These are phyloP conservation scores for Indri indri DNA, from an alignment of 2,113 vertebrate genomes.

Conservation along the genomic window DNA sequence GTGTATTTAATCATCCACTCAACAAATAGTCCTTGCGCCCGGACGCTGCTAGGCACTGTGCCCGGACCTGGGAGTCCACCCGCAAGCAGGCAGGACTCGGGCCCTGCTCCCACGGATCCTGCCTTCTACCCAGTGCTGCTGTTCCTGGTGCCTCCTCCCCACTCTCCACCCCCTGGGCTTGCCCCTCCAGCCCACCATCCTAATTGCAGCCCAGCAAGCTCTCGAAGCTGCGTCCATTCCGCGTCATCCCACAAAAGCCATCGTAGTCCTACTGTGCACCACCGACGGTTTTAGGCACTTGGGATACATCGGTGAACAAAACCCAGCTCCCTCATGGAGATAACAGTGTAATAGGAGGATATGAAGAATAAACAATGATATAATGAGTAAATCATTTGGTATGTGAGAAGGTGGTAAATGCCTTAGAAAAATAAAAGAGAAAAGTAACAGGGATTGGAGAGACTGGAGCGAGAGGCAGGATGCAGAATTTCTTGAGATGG, in stretches of 20 bases:
- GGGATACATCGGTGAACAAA: neutral
- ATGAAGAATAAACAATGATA: neutral
- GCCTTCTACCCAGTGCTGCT: neutral
- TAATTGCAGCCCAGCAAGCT: neutral
- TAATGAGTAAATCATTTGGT: neutral
- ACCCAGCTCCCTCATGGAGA: neutral
- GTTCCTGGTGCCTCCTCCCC: neutral
- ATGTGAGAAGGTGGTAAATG: neutral
- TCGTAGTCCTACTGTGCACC: neutral
- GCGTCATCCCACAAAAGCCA: neutral
- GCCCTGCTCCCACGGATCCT: neutral
- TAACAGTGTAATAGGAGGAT: neutral
- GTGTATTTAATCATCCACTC: slow-evolving; percentile 22
- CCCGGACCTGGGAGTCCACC: slow-evolving; percentile 3
- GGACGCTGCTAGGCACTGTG: neutral
- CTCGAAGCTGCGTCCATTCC: neutral
- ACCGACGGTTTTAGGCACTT: neutral
- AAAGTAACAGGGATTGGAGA: neutral
- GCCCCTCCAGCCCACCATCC: neutral
- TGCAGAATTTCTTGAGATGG: neutral
- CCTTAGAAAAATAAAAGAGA: slow-evolving; percentile 10
- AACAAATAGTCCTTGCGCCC: slow-evolving; percentile 37
- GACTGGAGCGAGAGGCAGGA: neutral
- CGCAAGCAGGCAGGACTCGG: neutral
- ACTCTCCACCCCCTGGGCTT: neutral